These are phyloP conservation scores for Epinotia demarniana DNA, from an alignment of 2,888 invertebrate species.

Conservation along the genomic window DNA sequence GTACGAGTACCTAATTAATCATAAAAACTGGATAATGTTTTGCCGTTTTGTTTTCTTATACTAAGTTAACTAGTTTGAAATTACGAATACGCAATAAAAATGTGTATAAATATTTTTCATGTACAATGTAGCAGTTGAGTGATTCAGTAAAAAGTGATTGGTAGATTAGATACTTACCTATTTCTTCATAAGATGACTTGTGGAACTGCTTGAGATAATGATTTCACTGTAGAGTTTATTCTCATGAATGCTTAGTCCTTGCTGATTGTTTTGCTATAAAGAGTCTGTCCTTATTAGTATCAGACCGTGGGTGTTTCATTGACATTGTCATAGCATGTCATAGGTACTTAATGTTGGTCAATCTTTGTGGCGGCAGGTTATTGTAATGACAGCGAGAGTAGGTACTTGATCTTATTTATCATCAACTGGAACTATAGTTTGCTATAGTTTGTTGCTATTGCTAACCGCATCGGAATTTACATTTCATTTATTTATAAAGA, in stretches of 20 bases:
- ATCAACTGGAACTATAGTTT: conserved; percentile 51
- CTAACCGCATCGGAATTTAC: background rate
- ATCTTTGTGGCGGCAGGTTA: conserved; percentile 52
- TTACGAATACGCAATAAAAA: background rate
- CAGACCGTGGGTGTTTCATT: conserved; percentile 3
- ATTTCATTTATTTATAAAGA: conserved; percentile 1
- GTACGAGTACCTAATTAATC: background rate
- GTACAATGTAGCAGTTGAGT: background rate
- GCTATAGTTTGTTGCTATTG: conserved; percentile 4
- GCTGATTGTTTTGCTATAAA: conserved; percentile 20
- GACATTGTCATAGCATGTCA: conserved; percentile 20
- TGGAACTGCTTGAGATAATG: conserved; percentile 2
- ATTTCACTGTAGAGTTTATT: conserved; percentile 1
- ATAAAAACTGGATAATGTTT: conserved; percentile 34
- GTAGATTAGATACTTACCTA: too few species aligned
- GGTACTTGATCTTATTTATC: conserved; percentile 50
- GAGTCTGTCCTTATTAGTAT: conserved; percentile 24
- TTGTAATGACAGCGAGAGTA: conserved; percentile 42
- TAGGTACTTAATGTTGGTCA: conserved; percentile 50
- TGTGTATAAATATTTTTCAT: too few species aligned
- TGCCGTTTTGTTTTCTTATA: conserved; percentile 28
- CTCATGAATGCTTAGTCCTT: conserved; percentile 12
- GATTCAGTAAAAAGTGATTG: background rate
- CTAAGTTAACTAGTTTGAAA: conserved; percentile 1
- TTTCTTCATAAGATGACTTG: background rate